These are phyloP conservation scores for Ametastegia equiseti DNA, from an alignment of 2,888 invertebrate genomes.

Conservation along the genomic window DNA sequence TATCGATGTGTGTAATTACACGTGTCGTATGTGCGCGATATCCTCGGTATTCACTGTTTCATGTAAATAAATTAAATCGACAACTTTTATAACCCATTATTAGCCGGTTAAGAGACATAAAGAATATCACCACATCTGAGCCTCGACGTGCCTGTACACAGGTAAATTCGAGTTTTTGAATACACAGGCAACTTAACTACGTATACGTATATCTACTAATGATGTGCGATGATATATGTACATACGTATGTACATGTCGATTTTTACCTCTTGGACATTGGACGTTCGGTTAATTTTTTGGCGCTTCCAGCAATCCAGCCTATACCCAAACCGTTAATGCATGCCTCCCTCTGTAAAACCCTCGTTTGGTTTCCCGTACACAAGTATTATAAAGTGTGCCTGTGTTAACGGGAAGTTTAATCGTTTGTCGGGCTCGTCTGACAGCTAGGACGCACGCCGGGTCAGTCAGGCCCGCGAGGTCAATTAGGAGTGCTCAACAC, in stretches of 20 bases:
- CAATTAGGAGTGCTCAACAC: conserved; percentile 75
- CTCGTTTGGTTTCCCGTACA: background rate
- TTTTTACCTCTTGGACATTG: background rate
- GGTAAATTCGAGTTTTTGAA: background rate
- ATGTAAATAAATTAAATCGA: background rate
- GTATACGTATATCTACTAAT: no score
- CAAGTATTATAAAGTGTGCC: background rate
- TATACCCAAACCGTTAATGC: background rate
- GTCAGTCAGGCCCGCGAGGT: conserved; percentile 73
- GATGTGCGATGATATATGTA: no score
- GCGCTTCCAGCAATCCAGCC: background rate
- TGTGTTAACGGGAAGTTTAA: conserved; percentile 74
- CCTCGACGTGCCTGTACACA: no score
- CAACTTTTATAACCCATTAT: conserved; percentile 15
- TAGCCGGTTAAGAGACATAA: background rate
- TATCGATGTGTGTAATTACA: background rate
- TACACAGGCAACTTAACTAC: background rate
- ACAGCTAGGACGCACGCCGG: conserved; percentile 72
- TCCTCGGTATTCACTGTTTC: background rate
- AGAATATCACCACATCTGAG: background rate
- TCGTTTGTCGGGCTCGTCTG: conserved; percentile 70
- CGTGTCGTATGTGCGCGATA: conserved; percentile 12
- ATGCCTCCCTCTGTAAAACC: background rate
- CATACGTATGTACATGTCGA: background rate
- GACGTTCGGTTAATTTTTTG: background rate